Evolutionary conservation across 2,888 invertebrate genomes (phyloP).

Genomic region (Ernsta delagoae): DNA sequence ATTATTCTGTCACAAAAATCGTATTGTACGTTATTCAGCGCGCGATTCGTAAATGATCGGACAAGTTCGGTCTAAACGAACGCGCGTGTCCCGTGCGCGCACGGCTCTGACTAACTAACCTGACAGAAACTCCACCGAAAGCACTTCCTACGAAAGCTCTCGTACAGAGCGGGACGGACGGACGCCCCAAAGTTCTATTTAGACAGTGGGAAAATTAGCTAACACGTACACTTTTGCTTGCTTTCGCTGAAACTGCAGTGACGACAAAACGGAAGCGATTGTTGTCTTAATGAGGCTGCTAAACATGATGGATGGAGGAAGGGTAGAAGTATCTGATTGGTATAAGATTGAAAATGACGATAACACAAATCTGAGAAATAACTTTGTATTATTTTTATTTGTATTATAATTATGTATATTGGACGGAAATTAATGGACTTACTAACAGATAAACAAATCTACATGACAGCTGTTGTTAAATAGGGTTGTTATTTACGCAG

Average conservation of each 20-base stretch:
- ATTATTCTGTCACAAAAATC: neutral
- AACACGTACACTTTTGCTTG: slow-evolving; percentile 20
- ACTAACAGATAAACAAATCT: no score
- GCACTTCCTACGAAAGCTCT: slow-evolving; percentile 65
- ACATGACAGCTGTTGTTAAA: no score
- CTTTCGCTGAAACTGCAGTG: slow-evolving; percentile 25
- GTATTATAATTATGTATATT: no score
- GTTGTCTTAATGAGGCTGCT: slow-evolving; percentile 21
- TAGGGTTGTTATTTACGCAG: no score
- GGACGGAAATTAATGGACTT: no score
- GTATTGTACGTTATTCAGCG: neutral
- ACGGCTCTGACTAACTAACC: slow-evolving; percentile 60
- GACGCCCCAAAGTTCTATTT: slow-evolving; percentile 47
- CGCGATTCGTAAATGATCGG: slow-evolving; percentile 36
- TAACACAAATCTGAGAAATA: neutral
- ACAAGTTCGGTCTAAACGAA: slow-evolving; percentile 35
- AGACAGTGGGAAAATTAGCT: slow-evolving; percentile 46
- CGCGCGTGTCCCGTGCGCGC: slow-evolving; percentile 75
- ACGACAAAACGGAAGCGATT: slow-evolving; percentile 24
- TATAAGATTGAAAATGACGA: neutral
- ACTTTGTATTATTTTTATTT: neutral
- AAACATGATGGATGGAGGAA: neutral
- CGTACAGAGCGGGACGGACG: slow-evolving; percentile 62
- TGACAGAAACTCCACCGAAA: slow-evolving; percentile 51
- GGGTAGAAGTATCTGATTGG: neutral